phyloP scores from a whole-genome alignment of 2,797 vertebrate genomes.

The Potorous gilbertii region DNA sequence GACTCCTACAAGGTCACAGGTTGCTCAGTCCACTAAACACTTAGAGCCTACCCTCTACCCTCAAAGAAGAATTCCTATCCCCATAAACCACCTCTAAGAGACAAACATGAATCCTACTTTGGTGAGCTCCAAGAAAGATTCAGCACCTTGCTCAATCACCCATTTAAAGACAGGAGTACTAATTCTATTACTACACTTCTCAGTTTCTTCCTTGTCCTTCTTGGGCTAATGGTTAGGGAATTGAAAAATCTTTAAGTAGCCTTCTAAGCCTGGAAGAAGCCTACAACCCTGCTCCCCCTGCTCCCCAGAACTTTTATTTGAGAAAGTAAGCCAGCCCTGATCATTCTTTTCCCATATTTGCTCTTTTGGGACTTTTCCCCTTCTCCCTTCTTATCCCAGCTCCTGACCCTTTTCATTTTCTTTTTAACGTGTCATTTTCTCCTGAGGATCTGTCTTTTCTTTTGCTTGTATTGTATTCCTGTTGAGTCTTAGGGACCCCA shows the following conservation, averaged over 20 bases:
- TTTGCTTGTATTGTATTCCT: no score
- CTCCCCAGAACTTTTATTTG: neutral
- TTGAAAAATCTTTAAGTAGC: neutral
- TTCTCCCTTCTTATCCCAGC: neutral
- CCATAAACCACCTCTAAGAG: neutral
- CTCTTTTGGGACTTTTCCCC: neutral
- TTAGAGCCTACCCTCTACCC: neutral
- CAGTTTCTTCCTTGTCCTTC: neutral
- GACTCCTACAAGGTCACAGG: no score
- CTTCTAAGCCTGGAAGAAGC: neutral
- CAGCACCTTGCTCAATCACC: no score
- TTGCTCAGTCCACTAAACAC: neutral
- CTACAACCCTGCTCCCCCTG: neutral
- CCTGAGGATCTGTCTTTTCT: no score
- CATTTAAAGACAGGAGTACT: no score
- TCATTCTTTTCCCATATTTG: neutral
- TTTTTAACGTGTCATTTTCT: neutral
- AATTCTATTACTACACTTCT: neutral
- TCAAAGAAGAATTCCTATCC: neutral
- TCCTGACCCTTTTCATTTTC: neutral
- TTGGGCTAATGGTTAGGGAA: neutral
- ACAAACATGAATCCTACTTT: no score
- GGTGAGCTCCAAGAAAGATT: no score
- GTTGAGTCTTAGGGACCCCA: no score
- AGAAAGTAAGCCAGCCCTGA: neutral